Conservation (phyloP, 1,140 invertebrate species). For the Amphibalanus amphitrite region DNA sequence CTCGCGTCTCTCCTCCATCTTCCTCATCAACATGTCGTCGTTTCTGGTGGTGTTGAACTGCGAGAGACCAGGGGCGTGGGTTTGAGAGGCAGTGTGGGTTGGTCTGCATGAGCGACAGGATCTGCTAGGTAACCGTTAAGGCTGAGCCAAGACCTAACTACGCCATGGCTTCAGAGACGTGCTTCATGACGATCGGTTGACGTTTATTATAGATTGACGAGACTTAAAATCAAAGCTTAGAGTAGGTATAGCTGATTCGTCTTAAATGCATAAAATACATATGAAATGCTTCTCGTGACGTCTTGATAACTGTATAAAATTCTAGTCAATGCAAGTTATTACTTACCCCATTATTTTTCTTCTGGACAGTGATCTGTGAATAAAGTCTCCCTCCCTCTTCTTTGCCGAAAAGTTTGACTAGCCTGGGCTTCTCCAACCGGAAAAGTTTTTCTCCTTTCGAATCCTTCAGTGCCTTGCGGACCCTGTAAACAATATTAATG, state of each 20-base stretch:
- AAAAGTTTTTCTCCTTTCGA: constrained; percentile 53
- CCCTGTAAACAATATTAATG: too few relatives aligned
- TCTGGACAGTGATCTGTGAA: constrained; percentile 53
- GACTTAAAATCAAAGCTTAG: too few relatives aligned
- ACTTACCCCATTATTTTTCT: constrained; percentile 54
- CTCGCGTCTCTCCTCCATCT: neutral
- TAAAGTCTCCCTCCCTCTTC: constrained; percentile 51
- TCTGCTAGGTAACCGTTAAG: too few relatives aligned
- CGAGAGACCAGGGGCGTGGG: too few relatives aligned
- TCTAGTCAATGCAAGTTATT: neutral
- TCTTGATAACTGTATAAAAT: neutral
- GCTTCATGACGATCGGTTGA: too few relatives aligned
- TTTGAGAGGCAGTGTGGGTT: too few relatives aligned
- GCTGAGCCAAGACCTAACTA: too few relatives aligned
- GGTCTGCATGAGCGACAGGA: too few relatives aligned
- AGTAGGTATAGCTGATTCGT: too few relatives aligned
- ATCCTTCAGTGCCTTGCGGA: constrained; percentile 41
- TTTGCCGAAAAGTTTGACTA: constrained; percentile 46
- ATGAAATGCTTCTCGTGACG: neutral
- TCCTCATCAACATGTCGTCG: neutral
- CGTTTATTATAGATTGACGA: too few relatives aligned
- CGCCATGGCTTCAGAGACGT: too few relatives aligned
- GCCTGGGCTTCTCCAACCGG: constrained; percentile 37
- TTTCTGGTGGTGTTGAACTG: neutral
- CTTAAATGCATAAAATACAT: too few relatives aligned